Conservation (phyloP, 2,888 invertebrate species). For the Sycophila texana region DNA sequence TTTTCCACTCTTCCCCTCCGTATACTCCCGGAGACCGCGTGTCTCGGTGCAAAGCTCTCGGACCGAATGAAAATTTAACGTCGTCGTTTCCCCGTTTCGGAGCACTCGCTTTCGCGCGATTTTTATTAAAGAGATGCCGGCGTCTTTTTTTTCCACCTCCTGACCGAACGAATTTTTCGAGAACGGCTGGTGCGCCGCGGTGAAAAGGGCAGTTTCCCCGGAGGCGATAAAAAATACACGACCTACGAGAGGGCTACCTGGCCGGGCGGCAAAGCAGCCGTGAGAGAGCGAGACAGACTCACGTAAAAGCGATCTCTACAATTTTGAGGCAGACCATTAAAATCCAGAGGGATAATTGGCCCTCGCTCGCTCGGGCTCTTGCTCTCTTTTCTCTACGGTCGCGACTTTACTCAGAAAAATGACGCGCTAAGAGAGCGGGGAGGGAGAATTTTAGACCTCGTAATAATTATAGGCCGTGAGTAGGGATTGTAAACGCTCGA, state of each 20-base stretch:
- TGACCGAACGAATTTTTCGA: conserved; percentile 11
- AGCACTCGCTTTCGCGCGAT: not conserved
- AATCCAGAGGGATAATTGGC: conserved; percentile 69
- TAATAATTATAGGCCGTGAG: conserved; percentile 53
- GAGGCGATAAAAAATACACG: conserved; percentile 66
- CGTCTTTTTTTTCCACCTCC: not conserved
- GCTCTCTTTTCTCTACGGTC: conserved; percentile 35
- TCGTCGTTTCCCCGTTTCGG: not conserved
- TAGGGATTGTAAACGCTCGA: conserved; percentile 35
- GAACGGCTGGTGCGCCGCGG: not conserved
- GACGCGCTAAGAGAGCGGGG: conserved; percentile 24
- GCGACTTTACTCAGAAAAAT: conserved; percentile 55
- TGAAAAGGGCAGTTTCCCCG: conserved; percentile 60
- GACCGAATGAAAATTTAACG: conserved; percentile 27
- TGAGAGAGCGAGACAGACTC: conserved; percentile 38
- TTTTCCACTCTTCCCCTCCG: not conserved
- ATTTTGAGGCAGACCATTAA: conserved; percentile 70
- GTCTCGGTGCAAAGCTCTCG: not conserved
- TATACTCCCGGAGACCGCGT: no score
- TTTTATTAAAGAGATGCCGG: conserved; percentile 19
- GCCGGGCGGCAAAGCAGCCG: conserved; percentile 46
- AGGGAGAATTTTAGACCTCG: conserved; percentile 33
- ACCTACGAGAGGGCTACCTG: conserved; percentile 52
- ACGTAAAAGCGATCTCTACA: conserved; percentile 65
- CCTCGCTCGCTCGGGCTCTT: conserved; percentile 44